Evolutionary conservation across 1,140 invertebrate species (phyloP).

Genomic region (Maconellicoccus hirsutus): DNA sequence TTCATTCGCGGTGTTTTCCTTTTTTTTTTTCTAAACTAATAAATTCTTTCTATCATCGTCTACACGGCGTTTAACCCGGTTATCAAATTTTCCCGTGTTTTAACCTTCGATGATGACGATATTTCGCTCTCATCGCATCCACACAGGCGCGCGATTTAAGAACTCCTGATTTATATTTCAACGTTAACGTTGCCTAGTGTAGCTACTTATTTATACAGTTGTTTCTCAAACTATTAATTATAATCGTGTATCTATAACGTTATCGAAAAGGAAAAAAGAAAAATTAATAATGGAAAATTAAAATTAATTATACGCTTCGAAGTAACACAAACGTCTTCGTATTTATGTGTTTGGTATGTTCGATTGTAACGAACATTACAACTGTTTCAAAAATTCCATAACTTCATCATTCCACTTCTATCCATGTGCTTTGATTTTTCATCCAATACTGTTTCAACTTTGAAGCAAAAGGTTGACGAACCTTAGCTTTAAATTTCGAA

Average conservation of each 20-base stretch:
- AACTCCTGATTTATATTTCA: background rate
- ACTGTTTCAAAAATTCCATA: too few species aligned
- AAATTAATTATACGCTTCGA: background rate
- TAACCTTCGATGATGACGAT: background rate
- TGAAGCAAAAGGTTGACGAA: too few species aligned
- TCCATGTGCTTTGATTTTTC: too few species aligned
- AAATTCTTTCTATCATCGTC: background rate
- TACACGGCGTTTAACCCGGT: background rate
- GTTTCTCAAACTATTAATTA: background rate
- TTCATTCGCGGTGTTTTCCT: background rate
- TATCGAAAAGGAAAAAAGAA: background rate
- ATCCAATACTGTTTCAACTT: too few species aligned
- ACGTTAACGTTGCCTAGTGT: background rate
- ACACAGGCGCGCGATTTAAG: background rate
- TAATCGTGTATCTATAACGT: background rate
- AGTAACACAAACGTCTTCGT: background rate
- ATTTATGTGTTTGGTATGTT: too few species aligned
- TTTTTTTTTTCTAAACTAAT: background rate
- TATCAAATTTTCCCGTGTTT: background rate
- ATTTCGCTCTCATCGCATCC: too few species aligned
- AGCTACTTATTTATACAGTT: conserved; percentile 9
- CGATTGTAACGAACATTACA: too few species aligned
- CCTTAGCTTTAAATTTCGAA: too few species aligned
- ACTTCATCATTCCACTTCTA: too few species aligned
- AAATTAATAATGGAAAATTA: conserved; percentile 1